A percentile compares a stretch with the other conserved stretches of the same genome.
These are phyloP conservation scores for Melanotaenia trifasciata DNA, from an alignment of 2,797 vertebrate species.

Conservation along the genomic window DNA sequence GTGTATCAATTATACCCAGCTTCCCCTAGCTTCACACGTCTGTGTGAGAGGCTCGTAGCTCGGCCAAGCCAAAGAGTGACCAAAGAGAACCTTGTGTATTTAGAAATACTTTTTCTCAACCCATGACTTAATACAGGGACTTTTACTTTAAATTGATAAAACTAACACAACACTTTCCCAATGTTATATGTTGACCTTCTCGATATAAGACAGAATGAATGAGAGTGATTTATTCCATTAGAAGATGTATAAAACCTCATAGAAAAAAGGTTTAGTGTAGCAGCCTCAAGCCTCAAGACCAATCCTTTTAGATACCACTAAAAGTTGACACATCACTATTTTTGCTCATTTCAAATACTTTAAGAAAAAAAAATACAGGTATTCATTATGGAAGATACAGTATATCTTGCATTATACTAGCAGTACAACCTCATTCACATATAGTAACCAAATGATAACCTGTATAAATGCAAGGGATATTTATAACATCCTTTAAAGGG, in stretches of 20 bases:
- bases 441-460: background rate
- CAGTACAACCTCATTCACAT: background rate
- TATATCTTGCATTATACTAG: background rate
- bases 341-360: background rate
- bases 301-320: background rate
- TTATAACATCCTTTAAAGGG: background rate
- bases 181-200: conserved; percentile 35
- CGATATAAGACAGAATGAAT: conserved; percentile 50
- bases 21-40: conserved; percentile 61
- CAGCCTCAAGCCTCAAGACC: no score
- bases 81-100: conserved; percentile 69
- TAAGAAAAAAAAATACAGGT: background rate
- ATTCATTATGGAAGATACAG: background rate
- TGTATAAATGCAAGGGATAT: background rate
- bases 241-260: conserved; percentile 18
- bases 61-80: conserved; percentile 80
- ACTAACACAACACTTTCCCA: conserved; percentile 43
- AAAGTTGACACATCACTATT: conserved; percentile 1
- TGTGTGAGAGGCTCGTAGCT: conserved; percentile 64
- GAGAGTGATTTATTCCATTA: conserved; percentile 49
- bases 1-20: conserved; percentile 67
- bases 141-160: conserved; percentile 61
- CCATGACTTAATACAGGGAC: conserved; percentile 45
- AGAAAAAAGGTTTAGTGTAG: background rate
- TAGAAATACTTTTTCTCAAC: conserved; percentile 60